Percentiles rank a stretch among this genome's conserved stretches.
phyloP scores from a whole-genome alignment of 2,113 vertebrate genomes.

The Axis porcinus region DNA sequence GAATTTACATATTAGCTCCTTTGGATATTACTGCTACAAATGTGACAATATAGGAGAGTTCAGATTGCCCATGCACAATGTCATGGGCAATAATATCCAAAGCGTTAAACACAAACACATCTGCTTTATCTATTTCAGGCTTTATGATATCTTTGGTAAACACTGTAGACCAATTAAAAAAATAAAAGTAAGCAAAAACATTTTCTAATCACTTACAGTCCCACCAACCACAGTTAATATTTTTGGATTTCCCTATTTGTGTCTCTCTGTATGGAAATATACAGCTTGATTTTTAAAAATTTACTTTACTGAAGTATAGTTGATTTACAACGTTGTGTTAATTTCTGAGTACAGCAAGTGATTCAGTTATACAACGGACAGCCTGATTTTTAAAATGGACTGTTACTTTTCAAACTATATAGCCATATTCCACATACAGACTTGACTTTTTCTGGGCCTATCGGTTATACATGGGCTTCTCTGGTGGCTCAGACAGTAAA shows the following conservation, averaged over 20 bases:
- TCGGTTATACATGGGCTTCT: too few species aligned
- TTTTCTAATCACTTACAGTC: constrained; percentile 12
- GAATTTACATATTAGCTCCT: not conserved
- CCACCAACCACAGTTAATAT: not conserved
- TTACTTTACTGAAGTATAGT: not conserved
- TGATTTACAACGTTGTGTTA: not conserved
- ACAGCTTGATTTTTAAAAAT: not conserved
- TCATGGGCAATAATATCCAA: not conserved
- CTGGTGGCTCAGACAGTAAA: too few species aligned
- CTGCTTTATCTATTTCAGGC: not conserved
- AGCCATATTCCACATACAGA: too few species aligned
- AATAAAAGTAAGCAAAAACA: not conserved
- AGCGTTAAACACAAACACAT: not conserved
- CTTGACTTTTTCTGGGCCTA: too few species aligned
- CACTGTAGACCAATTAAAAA: not conserved
- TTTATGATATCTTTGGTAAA: not conserved
- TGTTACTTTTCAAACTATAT: too few species aligned
- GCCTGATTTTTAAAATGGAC: too few species aligned
- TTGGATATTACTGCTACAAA: not conserved
- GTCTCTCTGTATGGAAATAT: not conserved
- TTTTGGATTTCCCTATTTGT: not conserved
- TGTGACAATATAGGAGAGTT: not conserved
- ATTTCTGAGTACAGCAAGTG: not conserved
- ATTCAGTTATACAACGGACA: too few species aligned
- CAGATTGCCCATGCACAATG: not conserved